Evolutionary conservation across 2,113 vertebrate species (phyloP).

Genomic region (Atherinomorus stipes): DNA sequence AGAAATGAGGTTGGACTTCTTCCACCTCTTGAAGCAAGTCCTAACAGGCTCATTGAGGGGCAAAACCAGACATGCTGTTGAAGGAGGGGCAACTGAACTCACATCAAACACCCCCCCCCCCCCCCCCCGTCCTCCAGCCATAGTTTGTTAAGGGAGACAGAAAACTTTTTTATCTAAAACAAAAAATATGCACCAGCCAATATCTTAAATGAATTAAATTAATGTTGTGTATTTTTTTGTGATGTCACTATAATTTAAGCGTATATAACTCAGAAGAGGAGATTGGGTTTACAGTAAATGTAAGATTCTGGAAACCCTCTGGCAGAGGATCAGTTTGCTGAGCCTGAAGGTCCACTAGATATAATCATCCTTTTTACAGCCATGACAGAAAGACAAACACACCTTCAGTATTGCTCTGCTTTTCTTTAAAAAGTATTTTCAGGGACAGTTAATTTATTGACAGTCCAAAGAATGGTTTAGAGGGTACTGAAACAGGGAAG

Average conservation of each 20-base stretch:
- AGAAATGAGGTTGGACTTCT: constrained; percentile 59
- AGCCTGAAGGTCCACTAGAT: constrained; percentile 61
- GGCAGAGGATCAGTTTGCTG: constrained; percentile 59
- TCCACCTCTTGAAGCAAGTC: constrained; percentile 75
- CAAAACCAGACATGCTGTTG: constrained; percentile 65
- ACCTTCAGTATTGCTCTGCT: constrained; percentile 26
- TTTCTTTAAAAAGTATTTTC: constrained; percentile 28
- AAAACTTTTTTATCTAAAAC: constrained; percentile 14
- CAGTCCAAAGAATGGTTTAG: background rate
- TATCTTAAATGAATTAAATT: background rate
- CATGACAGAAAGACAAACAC: constrained; percentile 56
- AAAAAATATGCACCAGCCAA: background rate
- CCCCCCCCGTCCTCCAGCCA: constrained; percentile 8
- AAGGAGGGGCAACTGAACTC: constrained; percentile 56
- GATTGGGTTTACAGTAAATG: constrained; percentile 13
- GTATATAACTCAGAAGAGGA: background rate
- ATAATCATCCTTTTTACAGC: constrained; percentile 44
- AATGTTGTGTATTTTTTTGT: background rate
- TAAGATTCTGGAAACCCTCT: constrained; percentile 15
- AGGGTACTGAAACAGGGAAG: constrained; percentile 1
- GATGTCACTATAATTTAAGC: background rate
- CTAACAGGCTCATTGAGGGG: constrained; percentile 66
- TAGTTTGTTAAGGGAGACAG: constrained; percentile 13
- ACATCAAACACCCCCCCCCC: constrained; percentile 43
- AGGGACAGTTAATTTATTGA: constrained; percentile 3